Evolutionary conservation across 2,888 invertebrate genomes (phyloP).

Genomic region (Junonia oenone): DNA sequence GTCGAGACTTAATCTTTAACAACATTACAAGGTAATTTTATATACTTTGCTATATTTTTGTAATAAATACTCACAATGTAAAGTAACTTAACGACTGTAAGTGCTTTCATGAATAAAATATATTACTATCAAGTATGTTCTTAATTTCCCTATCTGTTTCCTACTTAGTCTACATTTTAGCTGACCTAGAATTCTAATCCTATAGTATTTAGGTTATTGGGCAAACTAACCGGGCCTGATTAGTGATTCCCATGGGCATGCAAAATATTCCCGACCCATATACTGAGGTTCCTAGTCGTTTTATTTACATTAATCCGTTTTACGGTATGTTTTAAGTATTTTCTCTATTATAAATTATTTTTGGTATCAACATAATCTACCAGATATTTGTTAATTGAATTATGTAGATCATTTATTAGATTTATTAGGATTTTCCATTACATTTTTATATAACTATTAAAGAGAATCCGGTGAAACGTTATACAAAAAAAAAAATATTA

Average conservation of each 20-base stretch:
- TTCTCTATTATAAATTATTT: not conserved
- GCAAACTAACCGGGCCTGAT: slow-evolving; percentile 18
- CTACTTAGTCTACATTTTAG: not conserved
- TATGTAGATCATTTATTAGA: too few relatives aligned
- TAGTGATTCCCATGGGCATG: slow-evolving; percentile 15
- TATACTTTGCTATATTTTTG: too few relatives aligned
- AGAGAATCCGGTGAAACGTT: too few relatives aligned
- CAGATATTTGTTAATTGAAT: too few relatives aligned
- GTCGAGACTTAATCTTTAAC: too few relatives aligned
- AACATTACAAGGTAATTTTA: too few relatives aligned
- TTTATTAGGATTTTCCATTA: too few relatives aligned
- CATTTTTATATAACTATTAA: too few relatives aligned
- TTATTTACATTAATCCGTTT: not conserved
- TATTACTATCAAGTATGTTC: not conserved
- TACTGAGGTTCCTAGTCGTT: not conserved
- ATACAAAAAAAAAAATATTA: too few relatives aligned
- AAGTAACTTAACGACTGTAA: not conserved
- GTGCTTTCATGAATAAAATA: not conserved
- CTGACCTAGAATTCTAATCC: slow-evolving; percentile 17
- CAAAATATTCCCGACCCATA: slow-evolving; percentile 11
- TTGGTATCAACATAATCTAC: too few relatives aligned
- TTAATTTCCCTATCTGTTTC: not conserved
- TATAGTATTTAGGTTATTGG: slow-evolving; percentile 22
- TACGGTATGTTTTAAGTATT: not conserved
- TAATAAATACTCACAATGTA: not conserved